Percentiles rank a stretch among this genome's conserved stretches.
Evolutionary conservation across 2,888 invertebrate species (phyloP).

Genomic region (Eustalomyia histrio): DNA sequence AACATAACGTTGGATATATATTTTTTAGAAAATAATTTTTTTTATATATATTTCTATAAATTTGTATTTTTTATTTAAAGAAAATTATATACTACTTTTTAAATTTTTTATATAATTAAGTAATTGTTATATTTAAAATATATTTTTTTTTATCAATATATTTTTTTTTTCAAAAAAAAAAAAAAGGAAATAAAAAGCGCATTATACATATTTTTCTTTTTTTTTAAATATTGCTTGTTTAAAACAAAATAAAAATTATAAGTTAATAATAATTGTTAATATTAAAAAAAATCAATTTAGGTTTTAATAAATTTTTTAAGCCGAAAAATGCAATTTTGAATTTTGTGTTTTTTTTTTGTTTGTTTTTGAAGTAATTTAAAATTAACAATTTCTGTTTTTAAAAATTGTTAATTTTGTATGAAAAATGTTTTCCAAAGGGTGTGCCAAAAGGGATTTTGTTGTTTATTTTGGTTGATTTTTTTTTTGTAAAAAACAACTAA

Average conservation of each 20-base stretch:
- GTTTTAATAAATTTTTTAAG: constrained; percentile 56
- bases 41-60: constrained; percentile 60
- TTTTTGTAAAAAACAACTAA: constrained; percentile 33
- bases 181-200: constrained; percentile 41
- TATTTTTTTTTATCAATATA: constrained; percentile 20
- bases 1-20: constrained; percentile 63
- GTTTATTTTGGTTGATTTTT: constrained; percentile 18
- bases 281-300: constrained; percentile 37
- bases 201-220: constrained; percentile 52
- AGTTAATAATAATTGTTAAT: constrained; percentile 19
- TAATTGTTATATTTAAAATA: constrained; percentile 26
- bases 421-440: constrained; percentile 78
- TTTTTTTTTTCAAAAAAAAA: constrained; percentile 37
- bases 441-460: constrained; percentile 72
- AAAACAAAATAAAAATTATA: constrained; percentile 30
- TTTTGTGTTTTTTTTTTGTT: constrained; percentile 67
- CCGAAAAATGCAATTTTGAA: constrained; percentile 76
- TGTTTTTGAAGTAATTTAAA: constrained; percentile 1
- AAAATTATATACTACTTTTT: constrained; percentile 63
- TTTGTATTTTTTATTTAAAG: constrained; percentile 60
- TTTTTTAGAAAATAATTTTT: constrained; percentile 63
- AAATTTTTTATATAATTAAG: constrained; percentile 38
- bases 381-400: constrained; percentile 28
- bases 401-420: constrained; percentile 44
- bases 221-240: constrained; percentile 52